Base-by-base conservation (phyloP, 2,888 invertebrate species). In the Meloe dianella region DNA sequence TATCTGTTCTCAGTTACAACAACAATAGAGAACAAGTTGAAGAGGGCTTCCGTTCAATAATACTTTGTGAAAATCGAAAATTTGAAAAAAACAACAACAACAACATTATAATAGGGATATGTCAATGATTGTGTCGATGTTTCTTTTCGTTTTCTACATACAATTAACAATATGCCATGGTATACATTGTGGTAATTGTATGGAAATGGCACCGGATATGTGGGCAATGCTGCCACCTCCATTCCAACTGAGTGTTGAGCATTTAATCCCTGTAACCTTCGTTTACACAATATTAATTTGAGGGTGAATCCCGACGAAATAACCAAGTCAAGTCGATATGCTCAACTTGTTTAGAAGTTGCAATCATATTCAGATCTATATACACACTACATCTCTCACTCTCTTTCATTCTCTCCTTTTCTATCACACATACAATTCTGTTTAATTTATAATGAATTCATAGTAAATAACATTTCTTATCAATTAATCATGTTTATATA, bases 281-380 rank as follows among this genome's bases (percentile, higher is more conserved):
- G 63, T 63, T 63, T 63, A 63, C 63, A 63, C 63, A 38, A 32
- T 63, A 58, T 58, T 58, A 63, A 63, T 63, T 63, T 63, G 63
- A 30, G 57, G 47, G 47, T 63, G 41, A 63, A 63, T 57, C 63
- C 38, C 63, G 9, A n/a, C n/a, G 29, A 61, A 30, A 62, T 61
- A 51, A 51, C 30, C 51, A 51, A 51, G 20, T 38, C 41, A 61
- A 51, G 61, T 51, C 61, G 30, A 51, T 47, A 47, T 47, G 47
- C 20, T 47, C 47, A 20, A 22, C 47, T 47, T 20, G 47, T 41
- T 47, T 20, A 47, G 20, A 47, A 47, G 2, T 47, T 47, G 47
- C 47, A 20, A 20, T 47, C 47, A 47, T 20, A 47, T 10, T 20
- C 47, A 20, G 20, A 20, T 47, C 47, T 47, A 3, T 27, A 27